Evolutionary conservation across 2,888 invertebrate species (phyloP), one percentile per base, ranked within the genome.

Genomic region (Erpobdella octoculata): DNA sequence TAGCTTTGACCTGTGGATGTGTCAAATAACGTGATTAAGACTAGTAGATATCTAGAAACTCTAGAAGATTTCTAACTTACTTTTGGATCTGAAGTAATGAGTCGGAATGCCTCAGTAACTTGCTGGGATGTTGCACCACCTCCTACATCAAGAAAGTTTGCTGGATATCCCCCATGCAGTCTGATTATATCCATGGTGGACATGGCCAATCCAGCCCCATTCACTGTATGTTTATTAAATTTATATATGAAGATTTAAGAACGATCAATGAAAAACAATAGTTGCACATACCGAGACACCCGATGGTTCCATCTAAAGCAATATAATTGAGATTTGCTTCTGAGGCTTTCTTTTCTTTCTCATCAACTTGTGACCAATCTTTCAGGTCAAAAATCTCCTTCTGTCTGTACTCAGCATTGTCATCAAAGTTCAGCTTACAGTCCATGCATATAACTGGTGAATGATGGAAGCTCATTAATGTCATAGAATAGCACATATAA

Each of bases 121-220:
- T 87, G 87, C 72, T 89, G 87, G 0, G 93, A 89, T 4, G 93
- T 91, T 68, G 95, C 95, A 72, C 94, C 94, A 79, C 95, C 95
- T 72, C 95, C 95, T 18, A 96, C 94, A 84, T 96, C 95, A 73
- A 96, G 87, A 86, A 96, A 96, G 85, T 96, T 96, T 59, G 95
- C 95, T 5, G 95, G 95, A 78, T 89, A 89, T 33, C 95, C 95
- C 37, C 95, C 95, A 79, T 95, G 92, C 79, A 95, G 86, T 81
- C 94, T 93, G 81, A 96, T 95, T 76, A 96, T 94, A 83, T 96
- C 95, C 95, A 96, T 95, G 6, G 95, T 96, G 31, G 95, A 93
- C 95, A 95, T 95, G 35, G 95, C 95, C 76, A 96, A 86, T 75
- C 95, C 95, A 72, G 95, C 95, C 73, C 95, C 95, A 82, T 95